Evolutionary conservation across 2,797 vertebrate species (phyloP), one percentile per base, ranked within the genome.

Genomic region (Sebastes kiyomatsui): DNA sequence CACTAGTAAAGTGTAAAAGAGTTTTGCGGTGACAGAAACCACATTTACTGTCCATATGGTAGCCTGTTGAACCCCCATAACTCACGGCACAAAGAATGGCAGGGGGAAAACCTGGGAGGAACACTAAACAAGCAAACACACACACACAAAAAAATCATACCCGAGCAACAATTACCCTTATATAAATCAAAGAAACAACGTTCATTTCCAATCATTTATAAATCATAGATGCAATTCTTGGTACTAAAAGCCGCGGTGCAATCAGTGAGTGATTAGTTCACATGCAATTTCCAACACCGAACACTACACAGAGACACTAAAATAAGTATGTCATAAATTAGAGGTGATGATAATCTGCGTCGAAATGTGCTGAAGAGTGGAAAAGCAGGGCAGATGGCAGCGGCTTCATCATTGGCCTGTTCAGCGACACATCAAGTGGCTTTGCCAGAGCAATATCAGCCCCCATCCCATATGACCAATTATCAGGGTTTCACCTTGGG

Each of bases 401-500:
- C 70, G 88, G 83, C 90, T 92, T 91, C 84, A 85, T 92, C 92
- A 81, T 75, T 84, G 90, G 93, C 81, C 90, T 88, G 90, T 77
- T 94, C 83, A 60, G 90, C 82, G 82, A 93, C 85, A 91, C 86
- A 90, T 92, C 87, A 81, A 93, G 91, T 77, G 78, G 85, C 91
- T 90, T 85, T 92, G 92, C 92, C 93, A 94, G 90, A 87, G 88
- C 86, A 89, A 87, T 87, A 93, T 89, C 92, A 94, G 80, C 90
- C 87, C 87, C 81, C 90, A 79, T 93, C 94, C 95, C 95, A 93
- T 94, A 93, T 95, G 96, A 95, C 95, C 95, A 96, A 96, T 96
- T 96, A 96, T 95, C 94, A 90, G 92, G 93, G 90, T 95, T 94
- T 95, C 95, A 95, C 93, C 94, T 93, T 93, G 90, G 87, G 86